Conservation (phyloP, 2,113 vertebrate genomes). For the Nothoprocta pentlandii region DNA sequence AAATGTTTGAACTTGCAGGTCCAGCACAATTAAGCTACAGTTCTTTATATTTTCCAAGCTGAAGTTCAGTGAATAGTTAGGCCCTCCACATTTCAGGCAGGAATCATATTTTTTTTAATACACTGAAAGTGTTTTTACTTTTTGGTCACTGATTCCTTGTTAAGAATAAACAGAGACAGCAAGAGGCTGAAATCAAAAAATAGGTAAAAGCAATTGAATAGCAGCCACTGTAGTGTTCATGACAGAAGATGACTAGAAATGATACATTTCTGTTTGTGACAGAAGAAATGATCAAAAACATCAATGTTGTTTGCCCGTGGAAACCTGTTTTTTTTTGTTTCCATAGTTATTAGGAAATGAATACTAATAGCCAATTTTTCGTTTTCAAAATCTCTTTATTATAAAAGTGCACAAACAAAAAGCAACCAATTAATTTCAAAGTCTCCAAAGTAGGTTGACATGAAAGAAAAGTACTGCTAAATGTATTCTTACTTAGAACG, state of each 20-base stretch:
- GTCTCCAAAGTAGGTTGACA: not conserved
- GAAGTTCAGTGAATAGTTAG: conserved; percentile 1
- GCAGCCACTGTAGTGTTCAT: not conserved
- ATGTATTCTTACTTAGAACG: not conserved
- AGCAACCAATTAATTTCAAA: not conserved
- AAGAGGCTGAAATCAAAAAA: not conserved
- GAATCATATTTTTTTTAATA: not conserved
- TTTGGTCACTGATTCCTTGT: not conserved
- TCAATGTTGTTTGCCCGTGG: not conserved
- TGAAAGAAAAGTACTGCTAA: not conserved
- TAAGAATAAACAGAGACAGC: not conserved
- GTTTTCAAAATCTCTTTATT: not conserved
- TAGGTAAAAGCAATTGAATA: not conserved
- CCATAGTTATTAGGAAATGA: not conserved
- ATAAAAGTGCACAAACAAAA: not conserved
- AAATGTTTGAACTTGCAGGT: not conserved
- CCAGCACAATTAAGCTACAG: not conserved
- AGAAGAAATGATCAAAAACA: not conserved
- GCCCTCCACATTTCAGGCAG: not conserved
- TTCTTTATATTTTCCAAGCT: not conserved
- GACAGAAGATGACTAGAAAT: not conserved
- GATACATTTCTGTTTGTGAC: not conserved
- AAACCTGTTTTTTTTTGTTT: not conserved
- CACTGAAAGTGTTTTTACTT: not conserved
- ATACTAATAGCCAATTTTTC: not conserved